These are phyloP conservation scores for Fragum sueziense DNA, from an alignment of 2,888 invertebrate species.

Conservation along the genomic window DNA sequence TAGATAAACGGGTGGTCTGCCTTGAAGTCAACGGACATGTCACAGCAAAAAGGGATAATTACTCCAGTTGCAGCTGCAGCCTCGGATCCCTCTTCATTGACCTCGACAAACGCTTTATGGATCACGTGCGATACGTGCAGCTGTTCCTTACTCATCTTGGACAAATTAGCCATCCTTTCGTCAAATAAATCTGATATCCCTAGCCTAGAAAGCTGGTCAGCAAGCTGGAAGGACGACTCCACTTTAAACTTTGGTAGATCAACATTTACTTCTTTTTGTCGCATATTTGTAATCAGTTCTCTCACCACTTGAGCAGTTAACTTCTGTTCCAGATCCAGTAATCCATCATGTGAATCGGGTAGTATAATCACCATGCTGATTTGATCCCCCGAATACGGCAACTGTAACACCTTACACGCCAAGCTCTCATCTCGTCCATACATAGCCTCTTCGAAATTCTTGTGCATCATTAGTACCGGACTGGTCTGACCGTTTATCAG, in stretches of 20 bases:
- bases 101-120: constrained; percentile 80
- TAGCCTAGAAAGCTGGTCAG: constrained; percentile 60
- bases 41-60: constrained; percentile 47
- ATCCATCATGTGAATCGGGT: constrained; percentile 70
- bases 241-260: constrained; percentile 74
- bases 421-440: constrained; percentile 84
- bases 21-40: constrained; percentile 47
- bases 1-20: constrained; percentile 79
- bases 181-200: constrained; percentile 76
- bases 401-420: constrained; percentile 88
- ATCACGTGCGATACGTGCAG: constrained; percentile 73
- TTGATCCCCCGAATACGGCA: constrained; percentile 85
- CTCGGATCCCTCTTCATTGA: constrained; percentile 80
- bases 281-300: constrained; percentile 8
- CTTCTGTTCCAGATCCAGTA: constrained; percentile 63
- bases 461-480: constrained; percentile 87
- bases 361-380: constrained; percentile 76
- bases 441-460: constrained; percentile 86
- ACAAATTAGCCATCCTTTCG: constrained; percentile 71
- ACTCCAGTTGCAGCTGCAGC: constrained; percentile 78
- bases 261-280: constrained; percentile 40
- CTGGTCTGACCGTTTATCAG: constrained; percentile 21
- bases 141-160: constrained; percentile 69
- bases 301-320: constrained; percentile 39
- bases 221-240: constrained; percentile 64